These are phyloP conservation scores for Temnothorax longispinosus DNA, from an alignment of 1,140 invertebrate species.

Conservation along the genomic window DNA sequence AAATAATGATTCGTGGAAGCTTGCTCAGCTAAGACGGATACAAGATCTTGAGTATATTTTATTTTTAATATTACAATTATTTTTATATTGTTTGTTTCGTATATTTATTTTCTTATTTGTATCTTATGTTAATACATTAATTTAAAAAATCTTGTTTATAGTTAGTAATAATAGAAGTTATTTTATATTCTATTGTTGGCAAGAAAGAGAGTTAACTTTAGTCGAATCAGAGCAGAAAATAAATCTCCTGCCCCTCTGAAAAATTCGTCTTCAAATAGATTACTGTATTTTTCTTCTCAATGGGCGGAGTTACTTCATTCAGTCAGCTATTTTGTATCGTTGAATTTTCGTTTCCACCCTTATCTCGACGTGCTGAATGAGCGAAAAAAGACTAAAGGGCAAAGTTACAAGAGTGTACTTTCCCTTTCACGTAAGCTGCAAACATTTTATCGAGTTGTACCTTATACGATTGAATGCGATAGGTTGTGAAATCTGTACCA, in stretches of 20 bases:
- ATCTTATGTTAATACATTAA: no score
- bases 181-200: neutral
- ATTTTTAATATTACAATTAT: constrained; percentile 5
- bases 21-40: neutral
- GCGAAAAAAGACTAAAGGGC: neutral
- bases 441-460: constrained; percentile 17
- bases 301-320: neutral
- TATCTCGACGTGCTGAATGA: neutral
- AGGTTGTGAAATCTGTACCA: neutral
- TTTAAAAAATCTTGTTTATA: no score
- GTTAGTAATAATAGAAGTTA: neutral
- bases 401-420: constrained; percentile 5
- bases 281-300: neutral
- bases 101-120: neutral
- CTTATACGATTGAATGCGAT: neutral
- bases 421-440: neutral
- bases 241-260: neutral
- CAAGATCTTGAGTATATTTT: neutral
- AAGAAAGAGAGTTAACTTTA: neutral
- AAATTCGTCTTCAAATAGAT: constrained; percentile 18
- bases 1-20: constrained; percentile 57
- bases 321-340: constrained; percentile 30
- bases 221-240: neutral
- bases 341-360: constrained; percentile 31
- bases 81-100: neutral